Percentiles rank a stretch among this genome's conserved stretches.
Evolutionary conservation across 1,140 invertebrate species (phyloP).

Genomic region (Archivesica marissinica): DNA sequence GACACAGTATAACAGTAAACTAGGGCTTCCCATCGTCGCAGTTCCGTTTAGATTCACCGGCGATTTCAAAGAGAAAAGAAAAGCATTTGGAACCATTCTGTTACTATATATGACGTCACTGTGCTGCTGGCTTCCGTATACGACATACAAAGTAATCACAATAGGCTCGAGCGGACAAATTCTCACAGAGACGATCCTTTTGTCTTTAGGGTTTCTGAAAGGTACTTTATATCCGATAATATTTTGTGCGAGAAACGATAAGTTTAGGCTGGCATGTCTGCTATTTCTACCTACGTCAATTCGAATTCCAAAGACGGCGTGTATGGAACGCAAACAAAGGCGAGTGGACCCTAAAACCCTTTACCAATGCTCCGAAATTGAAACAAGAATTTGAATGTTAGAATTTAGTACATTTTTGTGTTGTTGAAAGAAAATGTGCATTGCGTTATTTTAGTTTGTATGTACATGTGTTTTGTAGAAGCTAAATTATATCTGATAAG

Average conservation of each 20-base stretch:
- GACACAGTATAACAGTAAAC: constrained; percentile 59
- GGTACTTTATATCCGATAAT: constrained; percentile 58
- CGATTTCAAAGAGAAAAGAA: constrained; percentile 40
- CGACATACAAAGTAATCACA: background rate
- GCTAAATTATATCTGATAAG: too few species aligned
- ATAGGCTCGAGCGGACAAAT: background rate
- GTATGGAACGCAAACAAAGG: constrained; percentile 1
- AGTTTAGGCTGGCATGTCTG: constrained; percentile 27
- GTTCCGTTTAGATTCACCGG: constrained; percentile 38
- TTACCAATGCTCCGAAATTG: constrained; percentile 30
- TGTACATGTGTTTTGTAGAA: too few species aligned
- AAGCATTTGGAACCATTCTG: constrained; percentile 58
- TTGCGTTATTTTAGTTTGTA: too few species aligned
- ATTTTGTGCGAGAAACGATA: constrained; percentile 43
- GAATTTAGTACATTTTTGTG: background rate
- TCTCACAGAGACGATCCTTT: background rate
- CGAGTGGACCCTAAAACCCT: constrained; percentile 31
- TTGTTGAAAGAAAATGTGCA: too few species aligned
- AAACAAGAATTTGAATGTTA: constrained; percentile 29
- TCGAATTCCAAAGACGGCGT: background rate
- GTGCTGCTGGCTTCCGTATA: constrained; percentile 50
- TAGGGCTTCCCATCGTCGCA: constrained; percentile 51
- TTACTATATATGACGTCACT: constrained; percentile 49
- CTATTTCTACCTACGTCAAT: background rate
- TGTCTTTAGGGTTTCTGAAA: constrained; percentile 46